Base-by-base conservation (phyloP, 1,140 invertebrate genomes). In the Euwallacea similis region DNA sequence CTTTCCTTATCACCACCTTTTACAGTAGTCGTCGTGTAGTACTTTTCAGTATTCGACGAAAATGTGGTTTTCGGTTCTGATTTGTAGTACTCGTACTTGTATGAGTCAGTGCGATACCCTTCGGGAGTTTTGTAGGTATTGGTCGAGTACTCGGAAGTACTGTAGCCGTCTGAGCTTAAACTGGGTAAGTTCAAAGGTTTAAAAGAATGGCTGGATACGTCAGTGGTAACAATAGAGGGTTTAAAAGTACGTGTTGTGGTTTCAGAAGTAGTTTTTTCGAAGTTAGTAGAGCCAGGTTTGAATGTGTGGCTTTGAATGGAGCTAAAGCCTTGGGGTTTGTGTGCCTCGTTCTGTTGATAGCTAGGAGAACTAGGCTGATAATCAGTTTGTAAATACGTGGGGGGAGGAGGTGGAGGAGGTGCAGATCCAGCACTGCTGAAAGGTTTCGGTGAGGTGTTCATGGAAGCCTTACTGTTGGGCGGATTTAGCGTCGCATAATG, bases 41-140 rank as follows among this genome's bases (percentile, higher is more conserved):
- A 79, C 66, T 83, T 85, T 42, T 84, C 85, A 6, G 79, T 82
- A 42, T 79, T 79, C 0, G 81, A 82, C 0, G 83, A 82, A 13
- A 83, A 74, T 21, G 75, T 78, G 0, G 76, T 76, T 61, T 77
- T 71, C 11, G 78, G 76, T 7, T 71, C 47, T 6, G 76, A 73
- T 56, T 81, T 71, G 61, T 78, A 79, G 43, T 77, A 74, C 60
- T 81, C 79, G 44, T 81, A 81, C 70, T 78, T 78, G 70, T 76
- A 81, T 15, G 70, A 69, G 54, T 80, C 78, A 0, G 79, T 79
- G 69, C 76, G 77, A 64, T 77, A 80, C 10, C 80, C 80, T 10
- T 77, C 79, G 0, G 80, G 80, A 6, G 75, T 79, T 76, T 79
- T 81, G 55, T 76, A 79, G 7, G 77, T 79, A 43, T 78, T 79